phyloP scores from a whole-genome alignment of 2,113 vertebrate species.

The Desmodus rotundus region DNA sequence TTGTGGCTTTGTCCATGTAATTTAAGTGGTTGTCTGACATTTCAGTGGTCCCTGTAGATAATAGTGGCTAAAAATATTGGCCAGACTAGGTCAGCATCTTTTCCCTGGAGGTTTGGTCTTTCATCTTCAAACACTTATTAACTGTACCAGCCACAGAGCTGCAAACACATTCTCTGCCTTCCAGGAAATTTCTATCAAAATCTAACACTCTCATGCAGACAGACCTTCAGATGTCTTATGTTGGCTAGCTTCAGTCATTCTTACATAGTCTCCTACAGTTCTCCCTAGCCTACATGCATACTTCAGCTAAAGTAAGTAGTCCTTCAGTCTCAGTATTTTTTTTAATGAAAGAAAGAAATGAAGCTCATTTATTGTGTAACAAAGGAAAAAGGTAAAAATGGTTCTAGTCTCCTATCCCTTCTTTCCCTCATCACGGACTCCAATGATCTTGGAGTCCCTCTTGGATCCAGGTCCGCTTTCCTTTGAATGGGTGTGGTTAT shows the following conservation, averaged over 20 bases:
- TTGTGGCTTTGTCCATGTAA: background rate
- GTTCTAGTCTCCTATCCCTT: background rate
- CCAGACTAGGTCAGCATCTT: background rate
- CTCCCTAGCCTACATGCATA: background rate
- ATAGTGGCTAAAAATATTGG: background rate
- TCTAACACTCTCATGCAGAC: background rate
- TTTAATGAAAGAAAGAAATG: constrained; percentile 7
- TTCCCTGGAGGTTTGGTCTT: background rate
- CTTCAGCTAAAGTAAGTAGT: background rate
- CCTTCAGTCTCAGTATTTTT: constrained; percentile 12
- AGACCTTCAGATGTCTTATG: background rate
- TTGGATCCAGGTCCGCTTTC: background rate
- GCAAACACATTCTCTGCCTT: background rate
- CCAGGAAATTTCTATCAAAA: background rate
- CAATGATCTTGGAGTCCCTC: background rate
- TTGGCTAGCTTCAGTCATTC: background rate
- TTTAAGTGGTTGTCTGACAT: background rate
- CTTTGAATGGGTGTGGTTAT: background rate
- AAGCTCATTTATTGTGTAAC: background rate
- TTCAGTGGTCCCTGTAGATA: background rate
- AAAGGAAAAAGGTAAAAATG: constrained; percentile 3
- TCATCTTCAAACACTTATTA: background rate
- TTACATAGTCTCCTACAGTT: background rate
- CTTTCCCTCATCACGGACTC: background rate
- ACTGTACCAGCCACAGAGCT: background rate